These are phyloP conservation scores for Channa argus DNA, from an alignment of 2,113 vertebrate species.

Conservation along the genomic window DNA sequence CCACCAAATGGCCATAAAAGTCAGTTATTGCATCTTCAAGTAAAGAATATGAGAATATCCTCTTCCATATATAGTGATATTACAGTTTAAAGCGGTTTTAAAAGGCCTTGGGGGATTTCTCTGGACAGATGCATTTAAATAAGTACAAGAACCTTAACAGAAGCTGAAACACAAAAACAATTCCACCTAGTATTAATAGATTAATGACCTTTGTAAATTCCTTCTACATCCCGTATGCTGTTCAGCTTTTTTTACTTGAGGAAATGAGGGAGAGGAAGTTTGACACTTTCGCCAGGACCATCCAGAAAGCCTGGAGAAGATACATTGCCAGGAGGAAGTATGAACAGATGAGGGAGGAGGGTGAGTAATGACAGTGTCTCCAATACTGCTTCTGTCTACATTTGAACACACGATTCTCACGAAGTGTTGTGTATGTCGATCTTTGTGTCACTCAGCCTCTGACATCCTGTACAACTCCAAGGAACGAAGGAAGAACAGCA, in stretches of 20 bases:
- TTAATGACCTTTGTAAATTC: background rate
- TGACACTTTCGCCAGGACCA: slow-evolving; percentile 91
- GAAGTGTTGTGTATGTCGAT: background rate
- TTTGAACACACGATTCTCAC: background rate
- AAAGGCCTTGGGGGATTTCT: too few species aligned
- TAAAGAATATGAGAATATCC: too few species aligned
- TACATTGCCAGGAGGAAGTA: slow-evolving; percentile 91
- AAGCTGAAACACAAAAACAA: background rate
- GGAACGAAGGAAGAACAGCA: slow-evolving; percentile 93
- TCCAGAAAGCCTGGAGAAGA: slow-evolving; percentile 96
- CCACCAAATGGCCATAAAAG: too few species aligned
- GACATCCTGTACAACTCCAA: slow-evolving; percentile 96
- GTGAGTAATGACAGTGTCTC: slow-evolving; percentile 75
- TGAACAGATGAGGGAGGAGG: slow-evolving; percentile 96
- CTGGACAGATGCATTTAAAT: too few species aligned
- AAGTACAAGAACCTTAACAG: too few species aligned
- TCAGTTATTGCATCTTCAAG: too few species aligned
- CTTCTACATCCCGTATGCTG: background rate
- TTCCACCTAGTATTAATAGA: too few species aligned
- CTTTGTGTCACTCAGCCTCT: slow-evolving; percentile 84
- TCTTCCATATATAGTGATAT: too few species aligned
- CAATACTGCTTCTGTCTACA: rapidly evolving
- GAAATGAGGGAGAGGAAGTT: slow-evolving; percentile 98
- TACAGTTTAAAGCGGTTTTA: too few species aligned
- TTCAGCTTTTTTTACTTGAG: slow-evolving; percentile 95